These are phyloP conservation scores for Atopsyche davidsoni DNA, from an alignment of 1,140 invertebrate species.

Conservation along the genomic window DNA sequence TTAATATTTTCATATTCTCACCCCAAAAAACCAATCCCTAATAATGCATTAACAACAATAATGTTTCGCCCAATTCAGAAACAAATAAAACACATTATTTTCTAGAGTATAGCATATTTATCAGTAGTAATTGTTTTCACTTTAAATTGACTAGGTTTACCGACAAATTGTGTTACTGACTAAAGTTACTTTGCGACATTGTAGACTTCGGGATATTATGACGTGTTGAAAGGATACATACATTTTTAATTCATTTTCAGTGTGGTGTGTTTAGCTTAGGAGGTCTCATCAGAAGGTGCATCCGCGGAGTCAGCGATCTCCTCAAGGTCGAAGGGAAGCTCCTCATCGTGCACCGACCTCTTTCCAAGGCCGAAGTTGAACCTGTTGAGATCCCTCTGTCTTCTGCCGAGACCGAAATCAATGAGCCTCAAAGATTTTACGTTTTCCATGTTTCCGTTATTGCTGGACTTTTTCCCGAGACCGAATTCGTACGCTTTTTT, in stretches of 20 bases:
- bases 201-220: not conserved
- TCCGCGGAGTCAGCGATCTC: not conserved
- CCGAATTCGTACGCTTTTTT: constrained; percentile 41
- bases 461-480: constrained; percentile 36
- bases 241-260: not conserved
- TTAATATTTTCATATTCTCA: too few relatives aligned
- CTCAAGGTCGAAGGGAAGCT: not conserved
- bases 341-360: constrained; percentile 11
- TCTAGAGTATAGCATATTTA: not conserved
- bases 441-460: constrained; percentile 38
- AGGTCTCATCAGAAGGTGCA: not conserved
- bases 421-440: constrained; percentile 32
- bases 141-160: not conserved
- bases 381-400: constrained; percentile 28
- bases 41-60: too few relatives aligned
- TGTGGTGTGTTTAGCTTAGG: not conserved
- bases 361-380: constrained; percentile 36
- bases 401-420: constrained; percentile 41
- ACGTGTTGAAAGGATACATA: too few relatives aligned
- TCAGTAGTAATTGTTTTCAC: not conserved
- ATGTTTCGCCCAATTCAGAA: too few relatives aligned
- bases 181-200: not conserved
- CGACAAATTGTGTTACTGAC: not conserved
- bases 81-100: too few relatives aligned
- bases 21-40: too few relatives aligned